A percentile compares a stretch with the other conserved stretches of the same genome.
These are phyloP conservation scores for Cercopithecus mitis DNA, from an alignment of 2,797 vertebrate species.

Conservation along the genomic window DNA sequence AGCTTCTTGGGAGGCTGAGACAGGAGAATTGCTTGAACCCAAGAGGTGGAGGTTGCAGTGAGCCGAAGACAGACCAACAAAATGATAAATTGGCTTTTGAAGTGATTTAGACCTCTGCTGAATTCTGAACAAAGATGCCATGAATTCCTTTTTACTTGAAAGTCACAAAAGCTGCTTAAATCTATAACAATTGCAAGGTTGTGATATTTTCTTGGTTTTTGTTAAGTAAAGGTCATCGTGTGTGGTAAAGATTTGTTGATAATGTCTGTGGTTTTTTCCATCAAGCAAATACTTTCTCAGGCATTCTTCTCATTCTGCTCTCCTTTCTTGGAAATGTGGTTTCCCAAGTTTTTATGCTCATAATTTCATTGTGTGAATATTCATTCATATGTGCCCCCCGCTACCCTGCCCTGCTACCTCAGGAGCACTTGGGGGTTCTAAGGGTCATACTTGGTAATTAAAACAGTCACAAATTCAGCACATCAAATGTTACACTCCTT, in stretches of 20 bases:
- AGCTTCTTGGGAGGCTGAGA: background rate
- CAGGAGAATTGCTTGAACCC: background rate
- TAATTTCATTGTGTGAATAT: background rate
- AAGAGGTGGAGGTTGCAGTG: background rate
- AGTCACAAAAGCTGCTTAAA: background rate
- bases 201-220: background rate
- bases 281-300: background rate
- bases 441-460: background rate
- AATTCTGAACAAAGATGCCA: conserved; percentile 42
- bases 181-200: background rate
- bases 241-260: background rate
- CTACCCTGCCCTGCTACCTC: background rate
- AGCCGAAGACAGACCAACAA: background rate
- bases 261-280: background rate
- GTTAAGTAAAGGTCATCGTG: background rate
- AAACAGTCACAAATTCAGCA: background rate
- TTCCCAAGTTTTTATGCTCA: conserved; percentile 1
- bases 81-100: background rate
- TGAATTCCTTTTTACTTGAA: conserved; percentile 48
- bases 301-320: background rate
- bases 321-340: background rate
- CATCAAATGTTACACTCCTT: background rate
- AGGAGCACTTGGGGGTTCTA: background rate
- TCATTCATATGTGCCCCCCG: background rate
- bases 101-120: conserved; percentile 5